Conservation (phyloP, 2,113 vertebrate species). For the Symphodus melops region DNA sequence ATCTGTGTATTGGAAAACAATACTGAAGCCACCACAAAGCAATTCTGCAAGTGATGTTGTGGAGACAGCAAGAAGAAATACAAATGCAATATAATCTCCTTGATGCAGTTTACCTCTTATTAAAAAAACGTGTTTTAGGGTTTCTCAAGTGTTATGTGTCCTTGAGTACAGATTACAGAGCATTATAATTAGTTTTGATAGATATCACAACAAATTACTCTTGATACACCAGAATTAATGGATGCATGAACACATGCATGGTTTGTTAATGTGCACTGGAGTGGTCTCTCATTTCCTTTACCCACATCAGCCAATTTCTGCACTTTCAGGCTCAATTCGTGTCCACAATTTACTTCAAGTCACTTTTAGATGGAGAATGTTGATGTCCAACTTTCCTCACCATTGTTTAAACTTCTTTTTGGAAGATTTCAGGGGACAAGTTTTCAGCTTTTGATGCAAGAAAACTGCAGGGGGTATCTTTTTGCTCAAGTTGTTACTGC, state of each 20-base stretch:
- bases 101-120: background rate
- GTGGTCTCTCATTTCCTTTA: slow-evolving; percentile 20
- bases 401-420: slow-evolving; percentile 6
- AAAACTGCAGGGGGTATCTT: background rate
- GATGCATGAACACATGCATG: background rate
- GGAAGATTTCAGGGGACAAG: slow-evolving; percentile 2
- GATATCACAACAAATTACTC: background rate
- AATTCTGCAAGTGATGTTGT: background rate
- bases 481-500: too few species aligned
- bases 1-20: slow-evolving; percentile 18
- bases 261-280: slow-evolving; percentile 14
- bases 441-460: slow-evolving; percentile 5
- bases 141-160: background rate
- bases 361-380: slow-evolving; percentile 8
- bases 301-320: slow-evolving; percentile 3
- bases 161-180: background rate
- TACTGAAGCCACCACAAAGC: background rate
- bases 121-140: background rate
- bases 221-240: background rate
- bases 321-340: slow-evolving; percentile 8
- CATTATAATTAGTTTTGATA: background rate
- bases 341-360: background rate
- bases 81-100: background rate
- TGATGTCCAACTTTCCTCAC: slow-evolving; percentile 1
- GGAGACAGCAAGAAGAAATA: background rate